Base-by-base conservation (phyloP, 1,140 invertebrate genomes). In the Antheraea pernyi region DNA sequence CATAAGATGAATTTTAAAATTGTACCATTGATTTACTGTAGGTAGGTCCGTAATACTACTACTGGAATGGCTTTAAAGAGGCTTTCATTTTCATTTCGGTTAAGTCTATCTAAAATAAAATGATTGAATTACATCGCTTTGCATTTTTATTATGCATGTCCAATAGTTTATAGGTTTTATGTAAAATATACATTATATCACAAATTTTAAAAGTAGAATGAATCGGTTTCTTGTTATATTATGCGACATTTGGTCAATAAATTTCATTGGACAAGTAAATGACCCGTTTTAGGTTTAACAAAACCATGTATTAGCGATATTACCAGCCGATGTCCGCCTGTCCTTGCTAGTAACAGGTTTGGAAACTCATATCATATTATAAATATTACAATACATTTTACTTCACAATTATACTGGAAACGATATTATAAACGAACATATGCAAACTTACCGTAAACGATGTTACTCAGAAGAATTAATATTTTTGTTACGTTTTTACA, bases 121-220 rank as follows among this genome's bases (percentile, higher is more conserved):
- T 69, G 79, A 78, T 82, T 72, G 82, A 82, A 81, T 79, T 81
- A 85, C 85, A 90, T 86, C 78, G 89, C 89, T 91, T 91, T 85
- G 88, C 89, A 91, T 89, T 89, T 84, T 82, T 88, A 82, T 79
- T 83, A 84, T 91, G 88, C 89, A 91, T 91, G 89, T 81, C 75
- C 86, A 82, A 80, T 90, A 89, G 88, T 69, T 75, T 71, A 81
- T 84, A 87, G 86, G 83, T 83, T 71, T 83, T 68, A 74, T 87
- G 82, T 86, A 84, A 81, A 80, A 81, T 83, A 84, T 78, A 74
- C 59, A 73, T 70, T 61, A 30, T 16, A 30, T 22, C 22, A 30
- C 8, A 36, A 30, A 61, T 42, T 30, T 30, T 30, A 30, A 30
- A 30, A 42, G 39, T 42, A 42, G 39, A 42, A 42, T 11, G 11